These are phyloP conservation scores for Bombus pascuorum DNA, from an alignment of 1,140 invertebrate species.

Conservation along the genomic window DNA sequence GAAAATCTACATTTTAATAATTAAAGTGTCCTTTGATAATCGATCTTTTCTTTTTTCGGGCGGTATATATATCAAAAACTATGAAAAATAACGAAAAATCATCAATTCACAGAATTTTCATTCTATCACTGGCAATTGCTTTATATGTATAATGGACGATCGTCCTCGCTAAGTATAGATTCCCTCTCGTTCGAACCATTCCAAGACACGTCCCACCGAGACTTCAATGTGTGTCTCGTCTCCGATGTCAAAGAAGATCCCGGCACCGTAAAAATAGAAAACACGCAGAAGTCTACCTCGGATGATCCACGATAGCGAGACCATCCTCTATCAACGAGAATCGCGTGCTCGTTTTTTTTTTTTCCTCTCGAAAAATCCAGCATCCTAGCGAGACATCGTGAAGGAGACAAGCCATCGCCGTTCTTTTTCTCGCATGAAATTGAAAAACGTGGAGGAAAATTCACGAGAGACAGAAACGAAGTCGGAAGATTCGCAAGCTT, in stretches of 20 bases:
- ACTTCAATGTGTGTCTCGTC: slow-evolving; percentile 52
- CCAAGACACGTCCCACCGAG: slow-evolving; percentile 67
- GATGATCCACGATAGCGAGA: slow-evolving; percentile 21
- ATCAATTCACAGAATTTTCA: not conserved
- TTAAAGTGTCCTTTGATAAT: not conserved
- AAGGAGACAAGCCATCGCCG: too few species aligned
- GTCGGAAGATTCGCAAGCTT: not conserved
- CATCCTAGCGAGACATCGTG: not conserved
- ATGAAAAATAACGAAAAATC: not conserved
- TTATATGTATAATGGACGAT: slow-evolving; percentile 72
- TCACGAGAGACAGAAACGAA: not conserved
- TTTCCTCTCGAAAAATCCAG: not conserved
- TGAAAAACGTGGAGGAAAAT: not conserved
- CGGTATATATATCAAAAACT: not conserved
- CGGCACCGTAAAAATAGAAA: slow-evolving; percentile 64
- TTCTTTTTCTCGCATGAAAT: not conserved
- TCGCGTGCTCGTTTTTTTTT: not conserved
- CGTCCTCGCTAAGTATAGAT: slow-evolving; percentile 74
- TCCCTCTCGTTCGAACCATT: slow-evolving; percentile 69
- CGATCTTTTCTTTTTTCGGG: not conserved
- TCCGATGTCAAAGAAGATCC: slow-evolving; percentile 67
- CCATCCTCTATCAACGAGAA: not conserved
- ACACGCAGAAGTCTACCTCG: slow-evolving; percentile 46
- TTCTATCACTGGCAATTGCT: slow-evolving; percentile 21
- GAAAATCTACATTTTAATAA: too few species aligned